phyloP scores from a whole-genome alignment of 1,140 invertebrate species.

The Heliconius himera region DNA sequence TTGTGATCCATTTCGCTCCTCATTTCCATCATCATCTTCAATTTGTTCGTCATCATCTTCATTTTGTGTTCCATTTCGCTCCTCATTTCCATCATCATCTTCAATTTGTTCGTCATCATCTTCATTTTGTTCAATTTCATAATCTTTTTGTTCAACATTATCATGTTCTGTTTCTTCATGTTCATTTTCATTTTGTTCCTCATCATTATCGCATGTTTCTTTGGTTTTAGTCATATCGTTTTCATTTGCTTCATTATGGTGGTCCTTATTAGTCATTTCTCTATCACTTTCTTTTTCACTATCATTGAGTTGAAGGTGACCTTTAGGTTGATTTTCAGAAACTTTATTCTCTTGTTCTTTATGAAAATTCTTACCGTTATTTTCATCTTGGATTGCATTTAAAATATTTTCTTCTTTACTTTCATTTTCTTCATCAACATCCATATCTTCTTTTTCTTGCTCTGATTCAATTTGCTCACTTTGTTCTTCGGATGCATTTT shows the following conservation, averaged over 20 bases:
- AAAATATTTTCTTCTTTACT: conserved; percentile 26
- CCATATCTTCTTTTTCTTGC: conserved; percentile 28
- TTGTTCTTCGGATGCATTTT: conserved; percentile 30
- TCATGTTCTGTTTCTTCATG: conserved; percentile 29
- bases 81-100: too few relatives aligned
- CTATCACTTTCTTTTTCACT: conserved; percentile 30
- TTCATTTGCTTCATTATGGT: conserved; percentile 27
- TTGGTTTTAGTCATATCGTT: conserved; percentile 21
- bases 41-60: conserved; percentile 24
- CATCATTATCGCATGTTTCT: conserved; percentile 17
- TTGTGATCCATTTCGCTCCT: background rate
- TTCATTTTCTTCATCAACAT: conserved; percentile 31
- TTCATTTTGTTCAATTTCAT: conserved; percentile 32
- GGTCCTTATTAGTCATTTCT: conserved; percentile 17
- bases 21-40: conserved; percentile 32
- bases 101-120: too few relatives aligned
- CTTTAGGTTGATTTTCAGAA: background rate
- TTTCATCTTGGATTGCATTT: conserved; percentile 26
- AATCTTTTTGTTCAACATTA: conserved; percentile 16
- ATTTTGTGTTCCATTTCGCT: too few relatives aligned
- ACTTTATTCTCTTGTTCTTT: conserved; percentile 31
- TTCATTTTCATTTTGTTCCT: conserved; percentile 32
- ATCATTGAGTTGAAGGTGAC: background rate
- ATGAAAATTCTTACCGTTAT: conserved; percentile 26
- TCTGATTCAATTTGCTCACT: conserved; percentile 27